Conservation (phyloP, 1,140 invertebrate species). For the Stenopsyche tienmushanensis region DNA sequence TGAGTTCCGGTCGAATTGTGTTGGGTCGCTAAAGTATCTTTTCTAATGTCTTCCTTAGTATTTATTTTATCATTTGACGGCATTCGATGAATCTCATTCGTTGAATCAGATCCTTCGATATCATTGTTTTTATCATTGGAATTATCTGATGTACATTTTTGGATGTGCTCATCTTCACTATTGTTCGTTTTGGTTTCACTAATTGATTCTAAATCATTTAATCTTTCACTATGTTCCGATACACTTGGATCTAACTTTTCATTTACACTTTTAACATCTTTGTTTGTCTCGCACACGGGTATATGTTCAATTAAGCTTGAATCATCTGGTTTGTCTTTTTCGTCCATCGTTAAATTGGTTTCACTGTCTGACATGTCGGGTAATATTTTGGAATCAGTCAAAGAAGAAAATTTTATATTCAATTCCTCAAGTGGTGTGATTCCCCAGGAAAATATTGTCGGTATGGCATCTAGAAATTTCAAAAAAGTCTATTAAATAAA, state of each 20-base stretch:
- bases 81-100: neutral
- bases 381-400: neutral
- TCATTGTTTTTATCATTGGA: neutral
- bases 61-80: too few species aligned
- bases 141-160: neutral
- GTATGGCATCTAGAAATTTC: conserved; percentile 45
- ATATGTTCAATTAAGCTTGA: conserved; percentile 33
- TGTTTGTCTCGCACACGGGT: conserved; percentile 23
- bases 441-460: conserved; percentile 52
- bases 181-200: neutral
- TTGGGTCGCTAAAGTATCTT: neutral
- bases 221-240: neutral
- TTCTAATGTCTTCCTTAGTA: too few species aligned
- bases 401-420: conserved; percentile 16
- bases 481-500: neutral
- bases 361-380: conserved; percentile 8
- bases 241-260: neutral
- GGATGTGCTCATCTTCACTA: neutral
- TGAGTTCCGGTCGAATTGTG: too few species aligned
- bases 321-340: conserved; percentile 32
- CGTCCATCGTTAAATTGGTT: conserved; percentile 38
- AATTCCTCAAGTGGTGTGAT: conserved; percentile 37
- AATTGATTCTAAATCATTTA: neutral
- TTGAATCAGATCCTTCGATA: neutral
- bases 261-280: neutral